Evolutionary conservation across 1,140 invertebrate genomes (phyloP).

Genomic region (Polypedilum vanderplanki): DNA sequence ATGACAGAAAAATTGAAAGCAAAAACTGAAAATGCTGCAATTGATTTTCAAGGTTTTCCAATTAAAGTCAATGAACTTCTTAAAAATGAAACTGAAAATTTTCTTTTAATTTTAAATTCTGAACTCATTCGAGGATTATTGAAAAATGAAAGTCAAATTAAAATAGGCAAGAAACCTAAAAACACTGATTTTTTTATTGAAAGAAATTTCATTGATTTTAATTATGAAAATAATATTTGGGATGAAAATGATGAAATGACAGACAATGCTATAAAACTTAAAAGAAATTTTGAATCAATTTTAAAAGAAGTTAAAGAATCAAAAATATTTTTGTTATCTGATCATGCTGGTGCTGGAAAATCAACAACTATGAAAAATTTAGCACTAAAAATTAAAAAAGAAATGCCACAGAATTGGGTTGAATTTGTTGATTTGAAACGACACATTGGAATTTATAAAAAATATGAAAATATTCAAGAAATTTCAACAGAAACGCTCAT

Average conservation of each 20-base stretch:
- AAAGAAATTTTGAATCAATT: background rate
- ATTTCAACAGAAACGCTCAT: background rate
- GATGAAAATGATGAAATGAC: background rate
- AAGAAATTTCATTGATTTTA: no score
- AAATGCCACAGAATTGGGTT: background rate
- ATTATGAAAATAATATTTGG: no score
- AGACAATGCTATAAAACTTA: background rate
- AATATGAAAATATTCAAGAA: background rate
- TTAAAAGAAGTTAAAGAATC: background rate
- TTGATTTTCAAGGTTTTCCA: no score
- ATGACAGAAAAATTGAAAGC: no score
- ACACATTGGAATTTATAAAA: background rate
- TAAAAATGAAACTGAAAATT: no score
- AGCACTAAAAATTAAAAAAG: background rate
- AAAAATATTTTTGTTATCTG: background rate
- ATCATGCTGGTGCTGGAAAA: background rate
- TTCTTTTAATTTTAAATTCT: no score
- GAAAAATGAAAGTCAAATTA: no score
- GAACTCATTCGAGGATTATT: no score
- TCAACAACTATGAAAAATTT: background rate
- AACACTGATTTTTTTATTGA: no score
- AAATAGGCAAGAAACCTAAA: no score
- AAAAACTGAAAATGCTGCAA: no score
- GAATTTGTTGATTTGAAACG: background rate
- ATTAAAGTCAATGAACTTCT: no score